Conservation (phyloP, 2,113 vertebrate species). For the Glaucomys volans region DNA sequence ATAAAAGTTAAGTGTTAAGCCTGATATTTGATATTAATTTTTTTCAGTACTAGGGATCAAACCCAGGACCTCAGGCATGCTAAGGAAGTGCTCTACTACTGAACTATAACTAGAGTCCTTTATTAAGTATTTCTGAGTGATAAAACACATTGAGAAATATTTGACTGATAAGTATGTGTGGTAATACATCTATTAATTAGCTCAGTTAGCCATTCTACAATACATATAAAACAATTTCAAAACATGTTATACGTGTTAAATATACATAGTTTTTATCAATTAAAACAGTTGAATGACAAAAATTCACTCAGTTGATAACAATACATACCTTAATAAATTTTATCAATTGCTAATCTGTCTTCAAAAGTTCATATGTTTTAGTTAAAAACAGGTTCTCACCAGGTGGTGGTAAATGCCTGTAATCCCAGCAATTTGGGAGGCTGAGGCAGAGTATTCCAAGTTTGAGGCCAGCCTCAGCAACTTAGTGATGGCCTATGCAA, state of each 20-base stretch:
- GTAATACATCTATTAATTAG: not conserved
- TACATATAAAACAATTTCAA: not conserved
- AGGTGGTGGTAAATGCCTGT: too few relatives aligned
- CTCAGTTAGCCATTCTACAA: not conserved
- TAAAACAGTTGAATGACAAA: not conserved
- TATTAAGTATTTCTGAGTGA: not conserved
- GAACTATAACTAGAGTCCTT: too few relatives aligned
- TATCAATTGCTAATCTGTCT: not conserved
- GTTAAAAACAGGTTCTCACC: not conserved
- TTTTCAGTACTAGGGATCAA: too few relatives aligned
- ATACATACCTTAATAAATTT: not conserved
- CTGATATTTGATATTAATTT: not conserved
- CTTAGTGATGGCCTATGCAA: too few relatives aligned
- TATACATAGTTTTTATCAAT: not conserved
- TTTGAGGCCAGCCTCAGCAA: too few relatives aligned
- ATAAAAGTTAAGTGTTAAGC: slow-evolving; percentile 29
- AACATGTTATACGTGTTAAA: not conserved
- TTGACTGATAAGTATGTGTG: not conserved
- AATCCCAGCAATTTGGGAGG: too few relatives aligned
- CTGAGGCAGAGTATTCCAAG: too few relatives aligned
- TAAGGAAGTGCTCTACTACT: too few relatives aligned
- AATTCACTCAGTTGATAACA: not conserved
- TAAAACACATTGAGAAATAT: slow-evolving; percentile 22
- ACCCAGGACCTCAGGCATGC: too few relatives aligned
- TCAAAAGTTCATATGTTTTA: not conserved